A percentile compares a stretch with the other conserved stretches of the same genome.
phyloP scores from a whole-genome alignment of 1,140 invertebrate species.

The Calliopsis andreniformis region DNA sequence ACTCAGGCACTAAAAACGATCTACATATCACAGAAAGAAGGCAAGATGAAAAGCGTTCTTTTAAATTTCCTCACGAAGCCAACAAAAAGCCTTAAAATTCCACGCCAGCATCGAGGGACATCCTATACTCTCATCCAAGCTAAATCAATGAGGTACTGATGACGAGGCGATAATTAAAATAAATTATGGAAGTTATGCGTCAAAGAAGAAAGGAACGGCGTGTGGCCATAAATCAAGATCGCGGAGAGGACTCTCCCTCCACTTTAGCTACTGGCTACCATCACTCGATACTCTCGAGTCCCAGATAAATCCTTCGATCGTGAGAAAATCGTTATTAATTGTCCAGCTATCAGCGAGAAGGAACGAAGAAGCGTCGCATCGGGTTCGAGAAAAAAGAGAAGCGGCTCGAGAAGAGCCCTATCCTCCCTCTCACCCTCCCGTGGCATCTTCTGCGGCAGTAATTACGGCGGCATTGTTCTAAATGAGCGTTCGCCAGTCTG shows the following conservation, averaged over 20 bases:
- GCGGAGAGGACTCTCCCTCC: no score
- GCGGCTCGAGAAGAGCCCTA: neutral
- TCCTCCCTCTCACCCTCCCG: no score
- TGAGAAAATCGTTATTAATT: slow-evolving; percentile 26
- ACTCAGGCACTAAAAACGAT: no score
- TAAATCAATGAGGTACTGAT: neutral
- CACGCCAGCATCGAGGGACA: no score
- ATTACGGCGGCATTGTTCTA: slow-evolving; percentile 45
- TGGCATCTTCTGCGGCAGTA: slow-evolving; percentile 10
- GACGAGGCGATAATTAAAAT: neutral
- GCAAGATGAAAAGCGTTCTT: no score
- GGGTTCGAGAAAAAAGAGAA: neutral
- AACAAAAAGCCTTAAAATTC: no score
- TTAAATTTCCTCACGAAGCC: no score
- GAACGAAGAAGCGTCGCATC: neutral
- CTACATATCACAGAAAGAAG: no score
- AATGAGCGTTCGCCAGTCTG: slow-evolving; percentile 37
- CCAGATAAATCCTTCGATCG: neutral
- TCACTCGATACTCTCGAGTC: neutral
- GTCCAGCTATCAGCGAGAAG: neutral
- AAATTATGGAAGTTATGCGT: neutral
- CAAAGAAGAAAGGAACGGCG: slow-evolving; percentile 1
- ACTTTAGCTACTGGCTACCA: neutral
- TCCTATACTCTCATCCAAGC: neutral
- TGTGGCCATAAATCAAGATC: neutral